These are phyloP conservation scores for Noctua janthe DNA, from an alignment of 2,888 invertebrate genomes.

Conservation along the genomic window DNA sequence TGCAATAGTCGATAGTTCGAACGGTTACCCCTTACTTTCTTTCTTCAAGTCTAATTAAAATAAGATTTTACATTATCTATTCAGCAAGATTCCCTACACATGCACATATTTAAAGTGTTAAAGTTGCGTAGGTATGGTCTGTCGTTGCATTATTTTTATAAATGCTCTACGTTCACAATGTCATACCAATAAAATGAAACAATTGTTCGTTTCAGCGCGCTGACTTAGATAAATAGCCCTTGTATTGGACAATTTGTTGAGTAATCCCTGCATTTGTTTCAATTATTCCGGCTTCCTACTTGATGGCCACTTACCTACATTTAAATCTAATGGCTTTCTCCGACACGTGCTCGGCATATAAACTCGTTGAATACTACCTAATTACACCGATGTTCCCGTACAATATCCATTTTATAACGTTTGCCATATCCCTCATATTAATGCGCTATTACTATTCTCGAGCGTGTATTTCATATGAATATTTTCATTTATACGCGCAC, in stretches of 20 bases:
- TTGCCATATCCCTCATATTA: slow-evolving; percentile 74
- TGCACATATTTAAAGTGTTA: too few relatives aligned
- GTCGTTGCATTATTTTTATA: slow-evolving; percentile 38
- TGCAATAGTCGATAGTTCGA: neutral
- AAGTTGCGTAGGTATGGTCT: neutral
- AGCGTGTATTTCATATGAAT: slow-evolving; percentile 71
- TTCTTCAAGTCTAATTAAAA: neutral
- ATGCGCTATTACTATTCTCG: slow-evolving; percentile 68
- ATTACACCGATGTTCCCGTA: slow-evolving; percentile 76
- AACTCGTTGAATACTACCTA: slow-evolving; percentile 73
- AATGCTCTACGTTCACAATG: slow-evolving; percentile 64
- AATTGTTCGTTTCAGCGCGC: slow-evolving; percentile 80
- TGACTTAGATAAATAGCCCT: slow-evolving; percentile 89
- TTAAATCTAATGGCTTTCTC: slow-evolving; percentile 77
- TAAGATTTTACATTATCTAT: neutral
- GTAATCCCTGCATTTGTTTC: slow-evolving; percentile 90
- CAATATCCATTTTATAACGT: slow-evolving; percentile 73
- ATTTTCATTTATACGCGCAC: slow-evolving; percentile 53
- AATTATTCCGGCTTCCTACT: slow-evolving; percentile 87
- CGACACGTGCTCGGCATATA: slow-evolving; percentile 82
- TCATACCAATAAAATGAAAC: slow-evolving; percentile 81
- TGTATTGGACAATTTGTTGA: slow-evolving; percentile 90
- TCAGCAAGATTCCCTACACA: neutral
- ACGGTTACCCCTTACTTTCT: neutral
- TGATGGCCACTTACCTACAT: slow-evolving; percentile 81